Evolutionary conservation across 2,113 vertebrate species (phyloP).

Genomic region (Uria aalge): DNA sequence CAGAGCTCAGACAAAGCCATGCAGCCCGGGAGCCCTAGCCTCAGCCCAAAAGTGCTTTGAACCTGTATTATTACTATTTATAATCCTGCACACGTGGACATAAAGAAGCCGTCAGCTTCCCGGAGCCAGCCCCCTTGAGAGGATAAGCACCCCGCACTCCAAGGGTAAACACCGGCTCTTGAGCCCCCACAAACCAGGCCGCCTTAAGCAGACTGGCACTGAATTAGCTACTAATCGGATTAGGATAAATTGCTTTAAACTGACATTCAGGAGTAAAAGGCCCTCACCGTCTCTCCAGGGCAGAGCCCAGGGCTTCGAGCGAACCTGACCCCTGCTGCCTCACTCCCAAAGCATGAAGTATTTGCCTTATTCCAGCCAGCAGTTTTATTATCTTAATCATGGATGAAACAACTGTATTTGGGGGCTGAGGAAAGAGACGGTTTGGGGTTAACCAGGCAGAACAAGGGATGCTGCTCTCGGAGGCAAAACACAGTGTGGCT

Average conservation of each 20-base stretch:
- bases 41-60: neutral
- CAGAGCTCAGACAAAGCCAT: neutral
- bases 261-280: conserved; percentile 53
- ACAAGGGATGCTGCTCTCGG: neutral
- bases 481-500: neutral
- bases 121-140: neutral
- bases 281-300: neutral
- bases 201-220: conserved; percentile 29
- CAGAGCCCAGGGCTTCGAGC: conserved; percentile 8
- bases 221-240: conserved; percentile 71
- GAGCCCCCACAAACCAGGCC: neutral
- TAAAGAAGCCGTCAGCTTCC: neutral
- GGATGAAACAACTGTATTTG: neutral
- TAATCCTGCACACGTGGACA: neutral
- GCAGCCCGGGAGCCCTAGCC: neutral
- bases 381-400: conserved; percentile 38
- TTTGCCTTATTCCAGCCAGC: conserved; percentile 36
- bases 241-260: conserved; percentile 66
- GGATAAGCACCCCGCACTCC: neutral
- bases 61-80: neutral
- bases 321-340: neutral
- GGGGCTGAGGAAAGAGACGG: neutral
- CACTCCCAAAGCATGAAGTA: neutral
- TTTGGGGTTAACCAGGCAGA: neutral
- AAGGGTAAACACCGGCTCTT: conserved; percentile 13